Evolutionary conservation across 2,888 invertebrate genomes (phyloP), one percentile per base, ranked within the genome.

Genomic region (Muschampia plurimacula): DNA sequence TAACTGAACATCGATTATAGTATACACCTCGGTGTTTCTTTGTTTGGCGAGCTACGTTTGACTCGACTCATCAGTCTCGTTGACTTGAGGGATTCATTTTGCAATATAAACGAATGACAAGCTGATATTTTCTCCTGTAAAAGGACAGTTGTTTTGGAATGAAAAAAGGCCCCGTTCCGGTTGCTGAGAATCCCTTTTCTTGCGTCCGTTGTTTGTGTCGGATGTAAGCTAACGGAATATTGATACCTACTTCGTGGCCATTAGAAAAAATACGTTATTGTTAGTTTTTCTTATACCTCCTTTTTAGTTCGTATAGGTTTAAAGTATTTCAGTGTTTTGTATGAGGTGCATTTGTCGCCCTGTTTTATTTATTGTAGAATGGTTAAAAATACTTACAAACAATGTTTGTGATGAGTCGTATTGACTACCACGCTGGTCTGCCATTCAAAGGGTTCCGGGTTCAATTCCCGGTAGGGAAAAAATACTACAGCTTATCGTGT

Each of bases 1-100:
- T 90, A 91, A 93, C 89, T 89, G 91, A 90, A 87, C 91, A 93
- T 93, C 91, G 92, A 92, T 92, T 93, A 92, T 89, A 89, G 87
- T 85, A 89, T 85, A 91, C 89, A 89, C 89, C 89, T 90, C 85
- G 85, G 81, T 88, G 88, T 91, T 91, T 91, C 90, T 92, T 92
- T 92, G 89, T 91, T 90, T 89, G 87, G 84, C 83, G 83, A 84
- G 88, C 86, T 84, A 86, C 84, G 85, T 87, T 88, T 90, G 91
- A 88, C 90, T 91, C 81, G 82, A 79, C 80, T 85, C 89, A 90
- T 89, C 89, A 85, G 85, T 89, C 89, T 89, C 85, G 81, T 75
- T 36, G 78, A 78, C 83, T 83, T 82, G 77, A 82, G 85, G 88
- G 88, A 90, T 90, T 90, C 86, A 91, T 90, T 88, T 85, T 81